These are phyloP conservation scores for Ceratosolen solmsi DNA, from an alignment of 1,140 invertebrate species.

Conservation along the genomic window DNA sequence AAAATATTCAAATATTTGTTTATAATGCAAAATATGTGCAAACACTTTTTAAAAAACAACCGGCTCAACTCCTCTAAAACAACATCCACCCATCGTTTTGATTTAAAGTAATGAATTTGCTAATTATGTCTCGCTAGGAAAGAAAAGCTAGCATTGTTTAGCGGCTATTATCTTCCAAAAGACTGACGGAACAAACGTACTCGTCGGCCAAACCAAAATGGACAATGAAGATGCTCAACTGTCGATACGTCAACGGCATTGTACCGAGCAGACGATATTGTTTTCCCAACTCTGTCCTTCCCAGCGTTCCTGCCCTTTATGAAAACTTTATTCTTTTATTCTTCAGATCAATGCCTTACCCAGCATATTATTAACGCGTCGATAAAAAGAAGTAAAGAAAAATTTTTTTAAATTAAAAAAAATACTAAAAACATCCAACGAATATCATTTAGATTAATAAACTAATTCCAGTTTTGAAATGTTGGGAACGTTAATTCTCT, in stretches of 20 bases:
- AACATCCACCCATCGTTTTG: no score
- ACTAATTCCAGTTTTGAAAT: no score
- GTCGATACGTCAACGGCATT: conserved; percentile 54
- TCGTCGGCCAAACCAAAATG: neutral
- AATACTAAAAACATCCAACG: no score
- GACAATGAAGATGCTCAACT: conserved; percentile 52
- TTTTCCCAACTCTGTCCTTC: conserved; percentile 38
- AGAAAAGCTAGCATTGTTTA: neutral
- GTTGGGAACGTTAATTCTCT: no score
- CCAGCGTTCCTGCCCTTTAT: neutral
- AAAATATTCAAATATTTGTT: no score
- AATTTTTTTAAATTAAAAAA: no score
- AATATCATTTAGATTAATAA: no score
- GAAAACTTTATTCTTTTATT: conserved; percentile 33
- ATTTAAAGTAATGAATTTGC: neutral
- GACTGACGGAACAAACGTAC: neutral
- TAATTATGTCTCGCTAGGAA: neutral
- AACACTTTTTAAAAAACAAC: no score
- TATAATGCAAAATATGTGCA: no score
- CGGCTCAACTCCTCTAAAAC: no score
- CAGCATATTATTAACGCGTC: neutral
- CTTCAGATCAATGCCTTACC: conserved; percentile 7
- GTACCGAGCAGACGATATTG: conserved; percentile 52
- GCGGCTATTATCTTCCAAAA: neutral
- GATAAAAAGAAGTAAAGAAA: conserved; percentile 1